Base-by-base conservation (phyloP, 2,113 vertebrate species). In the Sylvietta virens region DNA sequence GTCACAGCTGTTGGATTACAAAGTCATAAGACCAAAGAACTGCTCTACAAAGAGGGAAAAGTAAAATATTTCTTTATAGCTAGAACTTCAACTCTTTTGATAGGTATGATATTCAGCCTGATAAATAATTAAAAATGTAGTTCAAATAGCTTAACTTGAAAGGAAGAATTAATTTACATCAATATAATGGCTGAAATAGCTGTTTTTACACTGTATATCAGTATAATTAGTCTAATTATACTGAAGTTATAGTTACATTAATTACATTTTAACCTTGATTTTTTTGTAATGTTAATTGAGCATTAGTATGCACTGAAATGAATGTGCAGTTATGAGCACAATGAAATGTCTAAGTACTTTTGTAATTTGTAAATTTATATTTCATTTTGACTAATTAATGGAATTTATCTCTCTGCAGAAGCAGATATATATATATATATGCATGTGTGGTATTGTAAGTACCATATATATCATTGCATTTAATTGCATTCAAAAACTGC, bases 141-240 rank as follows among this genome's bases (percentile, higher is more conserved):
- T 97, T 97, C 93, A 94, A 96, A 97, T 94, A 86, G 74, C 91
- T 92, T 77, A 69, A 95, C 67, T 94, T 94, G 72, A 97, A 97
- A 97, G 89, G 82, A 78, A 95, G 96, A 94, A 96, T 91, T 94
- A 91, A 97, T 97, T 96, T 96, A 39, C 89, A 95, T 95, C 60
- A 64, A 69, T 91, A 92, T 92, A 95, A 92, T 90, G 74, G 90
- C 65, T 91, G 82, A 87, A 67, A 91, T 94, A 87, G 87, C 91
- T 72, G 88, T 93, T 97, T 86, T 95, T 94, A 80, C 73, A 77
- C 91, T 86, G 54, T 96, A 86, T 95, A 94, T 97, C 95, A 92
- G 78, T 92, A 86, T 96, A 97, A 97, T 98, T 95, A 92, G 81
- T 92, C 95, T 97, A 96, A 98, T 97, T 97, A 96, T 97, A 96